Evolutionary conservation across 1,140 invertebrate genomes (phyloP).

Genomic region (Anastrepha obliqua): DNA sequence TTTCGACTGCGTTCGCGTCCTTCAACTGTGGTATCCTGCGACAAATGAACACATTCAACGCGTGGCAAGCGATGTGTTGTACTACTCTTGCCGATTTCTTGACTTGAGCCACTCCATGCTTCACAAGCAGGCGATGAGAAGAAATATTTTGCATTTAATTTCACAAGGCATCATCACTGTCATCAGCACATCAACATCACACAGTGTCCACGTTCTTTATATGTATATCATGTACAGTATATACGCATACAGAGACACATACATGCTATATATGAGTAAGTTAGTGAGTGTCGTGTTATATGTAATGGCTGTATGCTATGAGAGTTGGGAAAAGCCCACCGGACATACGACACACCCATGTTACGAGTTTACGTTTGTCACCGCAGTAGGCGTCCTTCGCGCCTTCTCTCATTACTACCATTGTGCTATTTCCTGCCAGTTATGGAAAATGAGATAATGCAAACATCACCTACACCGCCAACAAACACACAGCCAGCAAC

Average conservation of each 20-base stretch:
- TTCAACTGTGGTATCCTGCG: slow-evolving; percentile 27
- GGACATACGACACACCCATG: slow-evolving; percentile 39
- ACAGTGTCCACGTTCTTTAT: neutral
- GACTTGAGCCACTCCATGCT: neutral
- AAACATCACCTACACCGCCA: slow-evolving; percentile 13
- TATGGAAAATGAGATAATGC: slow-evolving; percentile 37
- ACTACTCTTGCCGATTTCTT: neutral
- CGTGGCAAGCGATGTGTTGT: slow-evolving; percentile 24
- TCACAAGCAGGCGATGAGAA: neutral
- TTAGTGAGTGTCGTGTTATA: neutral
- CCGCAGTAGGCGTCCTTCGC: neutral
- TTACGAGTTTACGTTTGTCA: neutral
- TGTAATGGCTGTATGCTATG: neutral
- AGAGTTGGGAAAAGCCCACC: slow-evolving; percentile 21
- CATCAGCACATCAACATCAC: slow-evolving; percentile 3
- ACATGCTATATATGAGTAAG: no score
- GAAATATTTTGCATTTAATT: slow-evolving; percentile 28
- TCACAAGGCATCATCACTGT: slow-evolving; percentile 11
- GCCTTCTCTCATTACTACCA: neutral
- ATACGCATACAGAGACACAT: no score
- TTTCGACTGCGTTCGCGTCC: slow-evolving; percentile 37
- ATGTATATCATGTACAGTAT: no score
- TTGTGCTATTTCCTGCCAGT: neutral
- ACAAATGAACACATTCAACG: slow-evolving; percentile 26
- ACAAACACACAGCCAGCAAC: slow-evolving; percentile 8